Evolutionary conservation across 1,140 invertebrate species (phyloP), one percentile per base, ranked within the genome.

Genomic region (Frieseomelitta varia): DNA sequence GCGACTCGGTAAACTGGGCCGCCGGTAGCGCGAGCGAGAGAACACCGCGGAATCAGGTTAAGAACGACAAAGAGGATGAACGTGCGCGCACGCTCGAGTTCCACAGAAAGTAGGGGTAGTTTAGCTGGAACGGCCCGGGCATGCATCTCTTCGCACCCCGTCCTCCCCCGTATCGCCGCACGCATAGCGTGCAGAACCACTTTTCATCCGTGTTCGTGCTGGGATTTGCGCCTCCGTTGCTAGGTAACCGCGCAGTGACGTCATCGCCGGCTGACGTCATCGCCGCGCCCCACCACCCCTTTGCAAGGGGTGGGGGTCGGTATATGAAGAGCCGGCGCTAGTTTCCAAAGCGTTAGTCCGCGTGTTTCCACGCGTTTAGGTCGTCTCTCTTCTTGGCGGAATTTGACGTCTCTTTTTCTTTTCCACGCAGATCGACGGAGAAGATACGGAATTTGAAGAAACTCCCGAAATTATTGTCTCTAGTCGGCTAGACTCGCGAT

Each of bases 171-270:
- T 81, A 34, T 34, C 17, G 63, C 72, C 69, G 24, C 61, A 72
- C 71, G 67, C 86, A 88, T 87, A 82, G 84, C n/a, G n/a, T 8
- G 79, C 86, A 75, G 67, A 47, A 47, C 76, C 71, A 39, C 80
- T 75, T 74, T 85, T 79, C 74, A 77, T 68, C 74, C 80, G 79
- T 87, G 84, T 84, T 77, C 81, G 90, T 88, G 87, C 88, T 87
- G 88, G 91, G 90, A 92, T 92, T 92, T 91, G 91, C 89, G 84
- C 83, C 88, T 34, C 68, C 82, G 90, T 92, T 91, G 85, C 90
- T 84, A 86, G 84, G 91, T 80, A 21, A 91, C 90, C 69, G 69
- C 73, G 79, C 67, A 67, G 72, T 91, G 91, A 91, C 91, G 91
- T 91, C 91, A 91, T n/a, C n/a, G n/a, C 56, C 24, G 55, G 24